Evolutionary conservation across 1,140 invertebrate species (phyloP).

Genomic region (Pissodes strobi): DNA sequence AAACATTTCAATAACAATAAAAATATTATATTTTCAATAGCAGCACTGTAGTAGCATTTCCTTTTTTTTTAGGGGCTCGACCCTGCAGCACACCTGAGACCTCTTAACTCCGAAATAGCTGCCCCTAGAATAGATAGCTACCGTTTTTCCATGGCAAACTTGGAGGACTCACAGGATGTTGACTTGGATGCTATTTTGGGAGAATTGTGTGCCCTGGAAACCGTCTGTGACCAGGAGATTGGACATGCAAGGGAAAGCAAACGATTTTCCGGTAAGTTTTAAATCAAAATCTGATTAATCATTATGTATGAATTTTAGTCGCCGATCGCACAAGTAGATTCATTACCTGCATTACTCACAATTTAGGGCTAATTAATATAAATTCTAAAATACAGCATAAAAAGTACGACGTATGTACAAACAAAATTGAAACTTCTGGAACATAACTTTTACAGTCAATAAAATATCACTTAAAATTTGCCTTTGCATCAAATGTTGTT

Average conservation of each 20-base stretch:
- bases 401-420: no score
- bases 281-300: no score
- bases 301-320: no score
- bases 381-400: no score
- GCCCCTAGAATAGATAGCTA: conserved; percentile 81
- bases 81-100: conserved; percentile 60
- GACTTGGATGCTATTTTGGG: conserved; percentile 94
- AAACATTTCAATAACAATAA: background rate
- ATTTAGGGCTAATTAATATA: no score
- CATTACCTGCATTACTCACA: no score
- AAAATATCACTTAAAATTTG: no score
- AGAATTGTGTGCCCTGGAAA: conserved; percentile 88
- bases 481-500: no score
- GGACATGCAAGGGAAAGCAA: conserved; percentile 55
- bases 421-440: no score
- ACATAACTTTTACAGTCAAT: no score
- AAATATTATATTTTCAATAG: no score
- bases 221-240: conserved; percentile 74
- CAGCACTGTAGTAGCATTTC: background rate
- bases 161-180: conserved; percentile 93
- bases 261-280: conserved; percentile 57
- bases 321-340: no score
- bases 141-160: conserved; percentile 89
- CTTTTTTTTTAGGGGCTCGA: conserved; percentile 66
- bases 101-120: conserved; percentile 65